phyloP scores from a whole-genome alignment of 2,888 invertebrate species.

The Alentia gelatinosa region DNA sequence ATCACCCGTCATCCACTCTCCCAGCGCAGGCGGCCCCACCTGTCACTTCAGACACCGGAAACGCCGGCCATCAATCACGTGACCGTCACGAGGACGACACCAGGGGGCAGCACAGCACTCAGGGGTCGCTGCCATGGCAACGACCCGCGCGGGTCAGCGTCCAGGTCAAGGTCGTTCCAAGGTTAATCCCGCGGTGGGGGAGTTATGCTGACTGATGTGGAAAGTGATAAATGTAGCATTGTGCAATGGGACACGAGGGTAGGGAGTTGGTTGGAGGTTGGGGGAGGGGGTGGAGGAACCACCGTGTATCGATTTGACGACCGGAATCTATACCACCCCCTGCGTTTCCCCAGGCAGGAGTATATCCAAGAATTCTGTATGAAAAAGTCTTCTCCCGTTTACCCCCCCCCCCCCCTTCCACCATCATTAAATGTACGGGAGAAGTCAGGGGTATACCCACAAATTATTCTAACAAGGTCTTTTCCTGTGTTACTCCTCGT shows the following conservation, averaged over 20 bases:
- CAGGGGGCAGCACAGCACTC: slow-evolving; percentile 26
- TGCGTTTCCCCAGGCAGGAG: too few species aligned
- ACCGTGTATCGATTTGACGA: background rate
- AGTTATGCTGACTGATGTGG: slow-evolving; percentile 49
- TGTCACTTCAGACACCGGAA: slow-evolving; percentile 33
- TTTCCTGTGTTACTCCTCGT: too few species aligned
- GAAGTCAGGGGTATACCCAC: too few species aligned
- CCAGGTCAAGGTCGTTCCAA: slow-evolving; percentile 27
- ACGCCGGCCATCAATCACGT: slow-evolving; percentile 45
- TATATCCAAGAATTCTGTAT: too few species aligned
- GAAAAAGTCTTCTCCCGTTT: too few species aligned
- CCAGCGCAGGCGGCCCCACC: background rate
- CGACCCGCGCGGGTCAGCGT: background rate
- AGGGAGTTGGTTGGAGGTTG: background rate
- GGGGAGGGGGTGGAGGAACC: background rate
- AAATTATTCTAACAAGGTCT: too few species aligned
- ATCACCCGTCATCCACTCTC: slow-evolving; percentile 31
- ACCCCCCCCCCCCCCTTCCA: too few species aligned
- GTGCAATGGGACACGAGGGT: background rate
- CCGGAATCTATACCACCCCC: background rate
- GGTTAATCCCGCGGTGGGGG: slow-evolving; percentile 24
- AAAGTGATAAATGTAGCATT: slow-evolving; percentile 43
- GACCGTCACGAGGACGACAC: slow-evolving; percentile 35
- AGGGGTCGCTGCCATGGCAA: slow-evolving; percentile 18
- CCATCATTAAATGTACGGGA: too few species aligned